Evolutionary conservation across 2,113 vertebrate genomes (phyloP).

Genomic region (Bos taurus): DNA sequence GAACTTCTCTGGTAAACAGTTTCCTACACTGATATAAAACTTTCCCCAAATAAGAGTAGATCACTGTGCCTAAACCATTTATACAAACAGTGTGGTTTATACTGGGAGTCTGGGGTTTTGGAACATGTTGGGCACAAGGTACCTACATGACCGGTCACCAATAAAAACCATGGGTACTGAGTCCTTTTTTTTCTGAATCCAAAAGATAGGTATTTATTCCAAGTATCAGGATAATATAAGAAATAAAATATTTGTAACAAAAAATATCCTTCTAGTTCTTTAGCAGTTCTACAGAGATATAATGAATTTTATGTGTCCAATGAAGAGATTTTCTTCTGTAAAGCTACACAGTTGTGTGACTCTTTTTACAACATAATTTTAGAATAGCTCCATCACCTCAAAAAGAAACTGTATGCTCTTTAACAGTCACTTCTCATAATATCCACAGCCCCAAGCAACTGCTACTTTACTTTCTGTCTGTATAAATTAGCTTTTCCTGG

Average conservation of each 20-base stretch:
- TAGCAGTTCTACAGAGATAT: background rate
- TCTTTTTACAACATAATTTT: background rate
- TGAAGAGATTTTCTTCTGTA: background rate
- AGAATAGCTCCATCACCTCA: background rate
- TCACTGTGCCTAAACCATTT: background rate
- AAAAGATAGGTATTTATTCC: background rate
- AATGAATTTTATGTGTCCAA: background rate
- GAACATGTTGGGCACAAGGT: background rate
- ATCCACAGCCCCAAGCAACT: background rate
- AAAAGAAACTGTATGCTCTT: background rate
- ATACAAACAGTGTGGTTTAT: background rate
- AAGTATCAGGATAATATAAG: background rate
- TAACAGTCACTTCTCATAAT: background rate
- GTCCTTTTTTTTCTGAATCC: background rate
- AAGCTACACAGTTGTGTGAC: background rate
- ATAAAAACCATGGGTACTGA: background rate
- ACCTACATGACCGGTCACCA: background rate
- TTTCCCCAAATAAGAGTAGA: background rate
- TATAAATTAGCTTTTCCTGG: background rate
- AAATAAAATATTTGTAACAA: background rate
- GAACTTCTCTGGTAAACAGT: background rate
- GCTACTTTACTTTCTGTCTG: background rate
- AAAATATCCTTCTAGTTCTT: background rate
- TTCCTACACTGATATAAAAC: background rate
- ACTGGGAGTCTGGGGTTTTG: background rate